phyloP scores from a whole-genome alignment of 2,888 invertebrate species.

The Alcis repandata region DNA sequence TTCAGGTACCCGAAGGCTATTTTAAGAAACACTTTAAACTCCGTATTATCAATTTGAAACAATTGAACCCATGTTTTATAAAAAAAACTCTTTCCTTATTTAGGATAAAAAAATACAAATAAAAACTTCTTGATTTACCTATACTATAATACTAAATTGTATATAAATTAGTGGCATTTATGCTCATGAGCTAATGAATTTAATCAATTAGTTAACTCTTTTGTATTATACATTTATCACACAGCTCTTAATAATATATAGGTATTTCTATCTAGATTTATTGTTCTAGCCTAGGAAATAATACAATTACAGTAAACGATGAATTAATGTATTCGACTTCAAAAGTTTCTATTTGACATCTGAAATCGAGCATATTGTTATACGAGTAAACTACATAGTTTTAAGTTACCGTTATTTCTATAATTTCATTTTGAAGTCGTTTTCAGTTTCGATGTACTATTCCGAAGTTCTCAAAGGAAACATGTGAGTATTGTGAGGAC shows the following conservation, averaged over 20 bases:
- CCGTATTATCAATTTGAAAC: no score
- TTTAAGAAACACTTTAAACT: slow-evolving; percentile 29
- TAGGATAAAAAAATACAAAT: no score
- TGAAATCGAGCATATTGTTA: neutral
- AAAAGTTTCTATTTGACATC: slow-evolving; percentile 10
- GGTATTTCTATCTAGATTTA: neutral
- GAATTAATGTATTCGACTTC: neutral
- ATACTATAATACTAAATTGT: no score
- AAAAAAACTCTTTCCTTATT: neutral
- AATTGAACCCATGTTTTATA: slow-evolving; percentile 42
- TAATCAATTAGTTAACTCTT: no score
- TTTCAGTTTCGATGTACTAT: no score
- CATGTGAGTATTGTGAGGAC: neutral
- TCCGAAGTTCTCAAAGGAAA: neutral
- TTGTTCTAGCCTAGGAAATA: neutral
- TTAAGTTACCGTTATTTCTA: no score
- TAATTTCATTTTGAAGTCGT: no score
- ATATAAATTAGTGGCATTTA: no score
- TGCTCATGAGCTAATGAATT: no score
- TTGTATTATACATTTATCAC: no score
- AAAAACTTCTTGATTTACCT: no score
- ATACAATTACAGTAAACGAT: neutral
- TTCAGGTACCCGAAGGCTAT: slow-evolving; percentile 47
- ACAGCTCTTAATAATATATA: neutral
- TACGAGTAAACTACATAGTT: no score